Percentiles rank a stretch among this genome's conserved stretches.
Evolutionary conservation across 2,888 invertebrate genomes (phyloP).

Genomic region (Volucella inanis): DNA sequence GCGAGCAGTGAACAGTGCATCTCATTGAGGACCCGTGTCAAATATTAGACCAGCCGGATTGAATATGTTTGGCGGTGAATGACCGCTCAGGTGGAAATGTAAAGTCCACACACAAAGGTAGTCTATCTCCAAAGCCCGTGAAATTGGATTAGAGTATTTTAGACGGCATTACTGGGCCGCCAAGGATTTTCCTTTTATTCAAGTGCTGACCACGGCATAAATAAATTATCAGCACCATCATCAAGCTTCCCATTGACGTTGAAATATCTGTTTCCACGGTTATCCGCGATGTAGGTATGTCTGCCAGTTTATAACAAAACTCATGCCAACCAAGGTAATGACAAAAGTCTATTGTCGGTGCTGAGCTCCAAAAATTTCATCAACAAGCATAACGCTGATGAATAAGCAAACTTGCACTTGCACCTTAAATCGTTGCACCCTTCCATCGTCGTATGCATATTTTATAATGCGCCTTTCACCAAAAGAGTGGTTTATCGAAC

Average conservation of each 20-base stretch:
- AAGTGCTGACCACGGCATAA: conserved; percentile 4
- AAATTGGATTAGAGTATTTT: not conserved
- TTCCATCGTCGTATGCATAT: conserved; percentile 26
- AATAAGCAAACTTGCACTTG: conserved; percentile 34
- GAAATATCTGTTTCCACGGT: not conserved
- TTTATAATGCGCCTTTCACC: conserved; percentile 1
- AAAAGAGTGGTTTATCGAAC: conserved; percentile 33
- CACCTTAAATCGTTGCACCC: conserved; percentile 7
- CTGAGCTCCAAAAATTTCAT: conserved; percentile 1
- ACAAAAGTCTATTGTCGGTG: conserved; percentile 18
- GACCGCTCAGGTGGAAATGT: conserved; percentile 5
- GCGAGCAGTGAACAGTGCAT: conserved; percentile 33
- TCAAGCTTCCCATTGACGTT: not conserved
- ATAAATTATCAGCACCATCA: not conserved
- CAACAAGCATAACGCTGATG: conserved; percentile 19
- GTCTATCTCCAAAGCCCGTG: not conserved
- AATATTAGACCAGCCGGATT: conserved; percentile 27
- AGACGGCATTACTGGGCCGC: no score
- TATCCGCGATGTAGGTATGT: conserved; percentile 1
- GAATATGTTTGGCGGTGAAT: conserved; percentile 3
- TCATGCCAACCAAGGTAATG: not conserved
- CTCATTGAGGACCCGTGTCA: conserved; percentile 28
- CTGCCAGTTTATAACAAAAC: not conserved
- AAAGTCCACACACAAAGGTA: not conserved
- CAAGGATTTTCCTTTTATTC: not conserved